Conservation (phyloP, 2,888 invertebrate species). For the Rhodophaea formosa region DNA sequence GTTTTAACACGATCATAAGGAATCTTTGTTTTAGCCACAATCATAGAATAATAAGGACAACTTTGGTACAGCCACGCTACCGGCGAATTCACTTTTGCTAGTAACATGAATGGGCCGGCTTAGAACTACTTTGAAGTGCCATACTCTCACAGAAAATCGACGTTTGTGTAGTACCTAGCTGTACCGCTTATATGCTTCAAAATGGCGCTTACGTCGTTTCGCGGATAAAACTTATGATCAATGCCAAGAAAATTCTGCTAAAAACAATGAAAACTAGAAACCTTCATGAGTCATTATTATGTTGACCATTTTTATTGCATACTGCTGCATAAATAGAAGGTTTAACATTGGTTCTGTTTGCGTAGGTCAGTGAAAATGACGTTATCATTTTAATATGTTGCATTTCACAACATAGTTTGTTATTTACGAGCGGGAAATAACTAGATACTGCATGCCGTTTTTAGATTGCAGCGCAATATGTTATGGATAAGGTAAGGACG, state of each 20-base stretch:
- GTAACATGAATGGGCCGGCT: no score
- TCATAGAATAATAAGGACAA: no score
- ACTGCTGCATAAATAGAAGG: not conserved
- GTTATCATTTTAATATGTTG: not conserved
- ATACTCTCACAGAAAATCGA: no score
- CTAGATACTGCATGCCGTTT: not conserved
- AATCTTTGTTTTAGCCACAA: no score
- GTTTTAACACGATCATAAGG: no score
- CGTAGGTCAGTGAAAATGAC: slow-evolving; percentile 2
- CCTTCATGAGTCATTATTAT: not conserved
- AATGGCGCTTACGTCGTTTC: not conserved
- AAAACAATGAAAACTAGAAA: not conserved
- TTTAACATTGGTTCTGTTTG: not conserved
- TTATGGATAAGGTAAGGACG: not conserved
- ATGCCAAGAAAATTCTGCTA: not conserved
- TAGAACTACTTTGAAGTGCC: no score
- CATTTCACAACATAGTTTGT: not conserved
- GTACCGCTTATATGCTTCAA: not conserved
- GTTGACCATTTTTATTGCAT: not conserved
- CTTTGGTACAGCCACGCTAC: no score
- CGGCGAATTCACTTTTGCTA: no score
- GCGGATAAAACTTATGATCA: not conserved
- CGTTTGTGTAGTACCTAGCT: no score
- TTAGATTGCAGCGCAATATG: not conserved
- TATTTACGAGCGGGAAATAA: not conserved